Evolutionary conservation across 2,797 vertebrate genomes (phyloP), one percentile per base, ranked within the genome.

Genomic region (Parambassis ranga): DNA sequence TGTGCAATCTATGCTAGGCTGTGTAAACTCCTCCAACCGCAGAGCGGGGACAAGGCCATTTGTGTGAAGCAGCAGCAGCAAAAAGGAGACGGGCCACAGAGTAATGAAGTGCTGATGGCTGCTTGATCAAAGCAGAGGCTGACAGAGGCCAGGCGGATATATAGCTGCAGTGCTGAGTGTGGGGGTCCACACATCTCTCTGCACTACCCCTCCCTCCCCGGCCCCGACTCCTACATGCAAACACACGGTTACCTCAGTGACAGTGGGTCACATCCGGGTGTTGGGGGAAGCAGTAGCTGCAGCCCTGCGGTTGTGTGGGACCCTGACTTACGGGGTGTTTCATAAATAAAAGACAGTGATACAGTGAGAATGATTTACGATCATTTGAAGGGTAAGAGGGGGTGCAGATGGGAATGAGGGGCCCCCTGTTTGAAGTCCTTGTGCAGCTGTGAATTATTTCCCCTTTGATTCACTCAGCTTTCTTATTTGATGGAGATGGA

Each of bases 61-160:
- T 83, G 82, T 82, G 84, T 78, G 56, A 82, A 70, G 73, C 47
- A 32, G 81, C 47, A 32, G 81, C 75, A 71, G 82, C 53, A 20
- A 56, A 85, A 79, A 86, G 83, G 79, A 82, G 85, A 87, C 76
- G 20, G 79, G 68, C 79, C 64, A 20, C 71, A 68, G 83, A 87
- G 75, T 89, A 90, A 92, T 92, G 89, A 90, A 84, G 87, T 91
- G 90, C 87, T 84, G 85, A 88, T 87, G 84, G 82, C 74, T 75
- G 64, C 71, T 43, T 83, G 88, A 90, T 92, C 86, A 90, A 89
- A 90, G 90, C 38, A 59, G 58, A 71, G 82, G 77, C 38, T 86
- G 86, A 89, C 83, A 81, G 83, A 80, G 82, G 77, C 76, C 84
- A 53, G 81, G 80, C 77, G 81, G 87, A 90, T 87, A 90, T 87